Base-by-base conservation (phyloP, 2,888 invertebrate species). In the Amphipyra berbera region DNA sequence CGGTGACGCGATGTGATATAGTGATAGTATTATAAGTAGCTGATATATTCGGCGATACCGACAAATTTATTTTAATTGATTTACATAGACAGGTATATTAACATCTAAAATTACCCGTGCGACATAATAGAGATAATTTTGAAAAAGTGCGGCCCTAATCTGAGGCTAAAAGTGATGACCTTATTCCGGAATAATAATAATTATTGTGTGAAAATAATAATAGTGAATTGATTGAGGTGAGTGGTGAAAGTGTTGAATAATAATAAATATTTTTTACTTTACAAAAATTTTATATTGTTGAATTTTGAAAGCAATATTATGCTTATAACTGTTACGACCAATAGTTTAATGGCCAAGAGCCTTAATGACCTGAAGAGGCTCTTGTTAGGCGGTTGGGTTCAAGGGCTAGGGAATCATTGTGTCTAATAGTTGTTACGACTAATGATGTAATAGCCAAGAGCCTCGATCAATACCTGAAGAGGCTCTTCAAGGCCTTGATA, bases 21-120 rank as follows among this genome's bases (percentile, higher is more conserved):
- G 4, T 38, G 78, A 78, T 78, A 79, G 45, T 45, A 44, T 5
- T 5, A 33, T 53, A 33, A 62, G 70, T 60, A 10, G 12, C 21
- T 9, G 61, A 79, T 78, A 79, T 76, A 78, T 56, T 68, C 9
- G 21, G n/a, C 33, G 77, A 73, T 77, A 78, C 8, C 6, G 3
- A 0, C 8, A 7, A 7, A 50, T n/a, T 35, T 38, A 37, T 5
- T 52, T 71, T 68, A 73, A 46, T 73, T 62, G 44, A 58, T 73
- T 68, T 55, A 58, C 55, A 55, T 62, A 62, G 0, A 50, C 54
- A 21, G 14, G 42, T 55, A 60, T 60, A 71, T 38, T 65, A 52
- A 65, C 72, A 69, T 38, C 60, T 9, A 8, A 7, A 27, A 12
- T 1, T 27, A 1, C 1, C 7, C 40, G 49, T 69, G 59, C 27